Base-by-base conservation (phyloP, 2,797 vertebrate species). In the Microctenopoma steveboyesi region DNA sequence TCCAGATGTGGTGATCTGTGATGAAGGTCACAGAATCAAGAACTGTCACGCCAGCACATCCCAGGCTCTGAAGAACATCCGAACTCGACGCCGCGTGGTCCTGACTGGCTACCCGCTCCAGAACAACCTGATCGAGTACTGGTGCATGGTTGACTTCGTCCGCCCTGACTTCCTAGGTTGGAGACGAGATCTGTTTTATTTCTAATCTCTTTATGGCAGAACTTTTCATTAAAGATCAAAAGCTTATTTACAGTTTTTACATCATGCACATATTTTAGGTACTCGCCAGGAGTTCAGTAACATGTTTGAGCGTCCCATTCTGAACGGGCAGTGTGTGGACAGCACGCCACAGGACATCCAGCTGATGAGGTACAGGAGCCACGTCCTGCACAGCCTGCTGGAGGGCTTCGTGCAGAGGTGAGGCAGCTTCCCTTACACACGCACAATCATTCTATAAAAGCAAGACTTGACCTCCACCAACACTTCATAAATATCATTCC, bases 101-200 rank as follows among this genome's bases (percentile, higher is more conserved):
- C 83, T 95, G 52, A 98, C 97, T 0, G 97, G 97, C n/a, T 99
- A 99, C 85, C 97, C 97, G 0, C 95, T 99, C 28, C 97, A 99
- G 90, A 99, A 99, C 94, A 99, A 99, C 93, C 94, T 99, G 69
- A 96, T 97, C 0, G 97, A 99, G 83, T 99, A 99, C 86, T 99
- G 97, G 97, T 99, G 97, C 89, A 99, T 99, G 97, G 97, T 99
- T 30, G 97, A 99, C 87, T 99, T 99, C n/a, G 97, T 99, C 52
- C 94, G 97, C 25, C 97, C 97, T 0, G 95, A 99, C 86, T 99
- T 99, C 69, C 93, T 99, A 4, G 97, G 97, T 84, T 95, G 89
- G 0, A 81, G 92, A 66, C 94, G 94, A 82, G 92, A 96, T 35
- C 15, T 12, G 40, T 5, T 2, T 10, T 58, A 4, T 14, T 1